A percentile compares a stretch with the other conserved stretches of the same genome.
phyloP scores from a whole-genome alignment of 2,888 invertebrate genomes.

The Himalopsyche tibetana region DNA sequence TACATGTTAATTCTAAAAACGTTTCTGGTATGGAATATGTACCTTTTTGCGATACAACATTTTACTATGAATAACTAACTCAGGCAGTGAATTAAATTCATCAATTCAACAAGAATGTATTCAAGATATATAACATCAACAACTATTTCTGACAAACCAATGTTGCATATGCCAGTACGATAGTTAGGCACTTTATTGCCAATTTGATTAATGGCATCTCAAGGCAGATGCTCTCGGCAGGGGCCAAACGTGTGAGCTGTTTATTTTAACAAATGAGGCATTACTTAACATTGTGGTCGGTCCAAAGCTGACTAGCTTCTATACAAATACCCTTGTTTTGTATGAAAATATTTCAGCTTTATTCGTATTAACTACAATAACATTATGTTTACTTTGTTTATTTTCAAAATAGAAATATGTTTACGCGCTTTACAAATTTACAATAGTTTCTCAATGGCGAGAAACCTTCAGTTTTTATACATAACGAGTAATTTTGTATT shows the following conservation, averaged over 20 bases:
- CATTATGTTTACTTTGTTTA: background rate
- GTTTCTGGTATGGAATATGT: too few relatives aligned
- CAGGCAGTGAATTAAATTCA: too few relatives aligned
- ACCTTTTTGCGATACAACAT: too few relatives aligned
- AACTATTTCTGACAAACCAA: background rate
- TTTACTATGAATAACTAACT: too few relatives aligned
- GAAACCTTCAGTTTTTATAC: too few relatives aligned
- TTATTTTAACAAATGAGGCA: constrained; percentile 22
- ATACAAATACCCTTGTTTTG: constrained; percentile 1
- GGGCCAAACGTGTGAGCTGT: background rate
- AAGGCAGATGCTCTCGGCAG: background rate
- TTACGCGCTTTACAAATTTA: background rate
- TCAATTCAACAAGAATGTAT: too few relatives aligned
- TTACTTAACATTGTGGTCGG: constrained; percentile 19
- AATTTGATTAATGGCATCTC: constrained; percentile 16
- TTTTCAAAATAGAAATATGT: background rate
- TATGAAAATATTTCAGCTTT: background rate
- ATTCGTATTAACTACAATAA: background rate
- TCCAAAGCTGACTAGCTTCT: background rate
- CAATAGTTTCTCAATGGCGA: too few relatives aligned
- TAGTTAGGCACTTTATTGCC: constrained; percentile 19
- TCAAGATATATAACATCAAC: too few relatives aligned
- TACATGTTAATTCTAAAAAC: too few relatives aligned
- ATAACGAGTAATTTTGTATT: too few relatives aligned
- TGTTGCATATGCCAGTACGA: background rate